Evolutionary conservation across 2,113 vertebrate genomes (phyloP).

Genomic region (Mastomys coucha): DNA sequence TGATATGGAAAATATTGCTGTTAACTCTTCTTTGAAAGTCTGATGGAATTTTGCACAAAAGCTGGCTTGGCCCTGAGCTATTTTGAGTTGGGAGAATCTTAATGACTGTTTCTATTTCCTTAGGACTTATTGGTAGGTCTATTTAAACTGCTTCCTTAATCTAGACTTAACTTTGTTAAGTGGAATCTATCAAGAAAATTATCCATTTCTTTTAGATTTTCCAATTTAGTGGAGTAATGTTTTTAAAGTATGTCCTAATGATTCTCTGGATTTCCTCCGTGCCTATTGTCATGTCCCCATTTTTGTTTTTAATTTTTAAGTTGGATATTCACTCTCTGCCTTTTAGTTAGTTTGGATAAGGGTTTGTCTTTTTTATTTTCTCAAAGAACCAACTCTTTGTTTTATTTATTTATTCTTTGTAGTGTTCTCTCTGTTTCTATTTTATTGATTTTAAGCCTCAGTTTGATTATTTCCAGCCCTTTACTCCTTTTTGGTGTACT

Average conservation of each 20-base stretch:
- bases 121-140: no score
- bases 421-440: not conserved
- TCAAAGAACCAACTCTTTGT: not conserved
- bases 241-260: not conserved
- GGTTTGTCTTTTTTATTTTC: not conserved
- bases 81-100: no score
- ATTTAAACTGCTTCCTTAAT: no score
- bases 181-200: no score
- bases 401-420: not conserved
- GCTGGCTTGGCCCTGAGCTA: no score
- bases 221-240: no score
- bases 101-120: no score
- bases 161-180: no score
- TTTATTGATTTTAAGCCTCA: not conserved
- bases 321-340: not conserved
- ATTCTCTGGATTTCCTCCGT: not conserved
- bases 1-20: not conserved
- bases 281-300: not conserved
- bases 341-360: not conserved
- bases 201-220: no score
- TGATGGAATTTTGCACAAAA: no score
- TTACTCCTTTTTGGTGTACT: not conserved
- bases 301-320: not conserved
- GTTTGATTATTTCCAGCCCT: not conserved
- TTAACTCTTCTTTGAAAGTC: not conserved